phyloP scores from a whole-genome alignment of 2,797 vertebrate species.

The Pempheris klunzingeri region DNA sequence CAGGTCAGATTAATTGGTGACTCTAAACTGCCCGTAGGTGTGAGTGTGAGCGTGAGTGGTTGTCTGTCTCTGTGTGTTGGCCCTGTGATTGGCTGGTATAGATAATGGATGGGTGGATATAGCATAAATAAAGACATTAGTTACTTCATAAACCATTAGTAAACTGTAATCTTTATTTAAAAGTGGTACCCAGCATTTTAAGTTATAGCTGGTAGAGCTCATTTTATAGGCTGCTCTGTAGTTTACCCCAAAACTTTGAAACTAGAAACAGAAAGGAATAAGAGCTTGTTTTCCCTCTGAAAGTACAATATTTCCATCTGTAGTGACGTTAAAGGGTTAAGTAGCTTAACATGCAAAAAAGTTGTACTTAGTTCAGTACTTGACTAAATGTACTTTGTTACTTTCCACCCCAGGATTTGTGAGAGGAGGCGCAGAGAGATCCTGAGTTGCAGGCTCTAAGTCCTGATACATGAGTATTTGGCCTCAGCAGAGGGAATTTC shows the following conservation, averaged over 20 bases:
- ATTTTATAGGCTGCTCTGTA: neutral
- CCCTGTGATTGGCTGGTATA: too few species aligned
- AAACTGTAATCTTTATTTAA: too few species aligned
- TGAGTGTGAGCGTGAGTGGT: too few species aligned
- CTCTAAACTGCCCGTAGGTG: too few species aligned
- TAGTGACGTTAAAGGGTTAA: neutral
- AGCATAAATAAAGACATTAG: neutral
- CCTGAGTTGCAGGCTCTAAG: conserved; percentile 25
- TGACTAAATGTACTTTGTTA: conserved; percentile 3
- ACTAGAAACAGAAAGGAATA: too few species aligned
- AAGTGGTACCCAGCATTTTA: neutral
- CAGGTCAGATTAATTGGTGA: too few species aligned
- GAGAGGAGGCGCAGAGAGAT: conserved; percentile 21
- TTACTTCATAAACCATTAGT: too few species aligned
- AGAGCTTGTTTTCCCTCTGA: too few species aligned
- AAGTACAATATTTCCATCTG: neutral
- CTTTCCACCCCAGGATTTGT: conserved; percentile 1
- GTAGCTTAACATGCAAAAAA: too few species aligned
- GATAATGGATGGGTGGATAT: too few species aligned
- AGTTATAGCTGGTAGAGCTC: neutral
- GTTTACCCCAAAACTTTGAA: too few species aligned
- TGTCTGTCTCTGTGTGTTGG: too few species aligned
- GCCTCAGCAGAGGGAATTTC: conserved; percentile 73
- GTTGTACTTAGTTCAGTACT: neutral
- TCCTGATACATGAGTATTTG: conserved; percentile 54